Evolutionary conservation across 1,140 invertebrate genomes (phyloP).

Genomic region (Mamestra configurata): DNA sequence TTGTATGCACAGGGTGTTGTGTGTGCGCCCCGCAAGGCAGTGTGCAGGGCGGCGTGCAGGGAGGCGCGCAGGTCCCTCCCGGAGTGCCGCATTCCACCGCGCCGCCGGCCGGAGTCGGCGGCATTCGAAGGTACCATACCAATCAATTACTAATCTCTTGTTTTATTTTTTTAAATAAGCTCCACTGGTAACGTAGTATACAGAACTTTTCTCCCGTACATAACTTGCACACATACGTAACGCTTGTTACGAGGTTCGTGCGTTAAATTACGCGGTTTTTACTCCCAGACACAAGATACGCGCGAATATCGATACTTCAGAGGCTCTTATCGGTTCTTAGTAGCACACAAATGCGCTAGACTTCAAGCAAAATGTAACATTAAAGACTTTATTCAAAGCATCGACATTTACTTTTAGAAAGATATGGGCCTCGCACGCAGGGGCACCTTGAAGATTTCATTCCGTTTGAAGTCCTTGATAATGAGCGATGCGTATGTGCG

Average conservation of each 20-base stretch:
- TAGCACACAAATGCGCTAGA: no score
- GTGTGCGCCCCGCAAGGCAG: constrained; percentile 85
- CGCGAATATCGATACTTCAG: no score
- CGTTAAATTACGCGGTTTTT: not conserved
- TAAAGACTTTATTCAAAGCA: no score
- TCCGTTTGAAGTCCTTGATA: not conserved
- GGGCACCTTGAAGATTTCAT: no score
- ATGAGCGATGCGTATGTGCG: not conserved
- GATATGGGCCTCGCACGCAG: no score
- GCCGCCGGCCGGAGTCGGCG: constrained; percentile 82
- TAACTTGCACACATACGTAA: not conserved
- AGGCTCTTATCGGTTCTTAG: not conserved
- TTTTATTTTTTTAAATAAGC: constrained; percentile 34
- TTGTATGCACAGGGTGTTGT: constrained; percentile 79
- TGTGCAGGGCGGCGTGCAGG: constrained; percentile 83
- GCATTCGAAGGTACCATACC: constrained; percentile 77
- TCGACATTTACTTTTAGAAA: not conserved
- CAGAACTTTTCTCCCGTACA: not conserved
- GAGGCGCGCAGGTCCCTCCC: constrained; percentile 82
- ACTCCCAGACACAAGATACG: no score
- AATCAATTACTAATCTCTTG: constrained; percentile 27
- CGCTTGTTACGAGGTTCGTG: not conserved
- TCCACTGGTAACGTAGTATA: constrained; percentile 28
- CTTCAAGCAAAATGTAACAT: no score
- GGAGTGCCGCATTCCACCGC: constrained; percentile 84